phyloP scores from a whole-genome alignment of 2,888 invertebrate species.

The Teleogryllus oceanicus region DNA sequence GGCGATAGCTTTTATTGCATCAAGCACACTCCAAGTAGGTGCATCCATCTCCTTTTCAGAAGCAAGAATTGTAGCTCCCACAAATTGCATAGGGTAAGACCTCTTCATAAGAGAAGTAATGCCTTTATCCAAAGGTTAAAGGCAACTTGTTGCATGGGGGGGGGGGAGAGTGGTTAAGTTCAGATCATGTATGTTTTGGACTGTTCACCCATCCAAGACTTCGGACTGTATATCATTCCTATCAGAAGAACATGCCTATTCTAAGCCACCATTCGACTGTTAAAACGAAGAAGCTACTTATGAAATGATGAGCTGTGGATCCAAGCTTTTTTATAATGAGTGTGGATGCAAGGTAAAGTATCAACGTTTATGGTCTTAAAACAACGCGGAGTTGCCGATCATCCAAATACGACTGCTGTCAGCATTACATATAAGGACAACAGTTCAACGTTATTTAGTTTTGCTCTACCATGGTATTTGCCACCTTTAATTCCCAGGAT shows the following conservation, averaged over 20 bases:
- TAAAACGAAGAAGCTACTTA: neutral
- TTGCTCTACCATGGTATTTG: neutral
- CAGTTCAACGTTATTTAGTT: too few relatives aligned
- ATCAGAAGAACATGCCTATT: neutral
- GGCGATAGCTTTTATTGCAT: slow-evolving; percentile 4
- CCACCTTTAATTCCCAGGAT: neutral
- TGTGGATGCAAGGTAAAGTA: neutral
- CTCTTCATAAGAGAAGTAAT: neutral
- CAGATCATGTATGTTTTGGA: neutral
- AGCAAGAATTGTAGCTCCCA: too few relatives aligned
- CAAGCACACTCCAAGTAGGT: slow-evolving; percentile 11
- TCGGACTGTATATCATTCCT: neutral
- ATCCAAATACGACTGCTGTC: neutral
- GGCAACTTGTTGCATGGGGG: neutral
- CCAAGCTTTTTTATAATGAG: too few relatives aligned
- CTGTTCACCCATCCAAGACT: neutral
- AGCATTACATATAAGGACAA: neutral
- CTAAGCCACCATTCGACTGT: neutral
- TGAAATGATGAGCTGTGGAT: too few relatives aligned
- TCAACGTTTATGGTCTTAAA: neutral
- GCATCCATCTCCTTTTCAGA: neutral
- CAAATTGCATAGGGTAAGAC: neutral
- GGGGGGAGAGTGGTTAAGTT: neutral
- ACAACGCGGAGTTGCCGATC: neutral
- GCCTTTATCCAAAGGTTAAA: neutral